These are phyloP conservation scores for Melanaphis sacchari DNA, from an alignment of 1,140 invertebrate genomes.

Conservation along the genomic window DNA sequence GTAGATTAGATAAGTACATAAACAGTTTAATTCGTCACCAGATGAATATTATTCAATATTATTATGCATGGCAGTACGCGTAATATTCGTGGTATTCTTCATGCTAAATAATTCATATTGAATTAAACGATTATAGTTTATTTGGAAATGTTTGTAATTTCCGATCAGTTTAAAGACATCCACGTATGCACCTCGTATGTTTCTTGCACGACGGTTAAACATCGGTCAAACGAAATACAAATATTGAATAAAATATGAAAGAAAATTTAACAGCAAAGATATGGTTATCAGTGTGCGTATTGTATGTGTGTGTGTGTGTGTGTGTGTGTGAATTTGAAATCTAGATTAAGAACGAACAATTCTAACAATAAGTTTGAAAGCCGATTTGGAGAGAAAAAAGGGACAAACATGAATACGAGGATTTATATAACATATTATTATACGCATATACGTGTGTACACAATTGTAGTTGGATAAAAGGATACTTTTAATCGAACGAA, in stretches of 20 bases:
- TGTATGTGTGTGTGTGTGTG: background rate
- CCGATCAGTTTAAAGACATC: background rate
- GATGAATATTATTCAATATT: background rate
- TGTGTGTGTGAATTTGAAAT: background rate
- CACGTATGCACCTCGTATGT: background rate
- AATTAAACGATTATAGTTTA: background rate
- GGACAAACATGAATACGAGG: background rate
- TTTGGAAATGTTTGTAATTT: background rate
- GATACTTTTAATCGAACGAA: slow-evolving; percentile 6
- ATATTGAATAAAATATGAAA: slow-evolving; percentile 9
- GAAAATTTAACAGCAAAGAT: background rate
- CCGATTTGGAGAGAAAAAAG: slow-evolving; percentile 4
- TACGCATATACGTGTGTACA: background rate
- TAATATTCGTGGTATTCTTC: background rate
- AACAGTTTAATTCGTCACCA: background rate
- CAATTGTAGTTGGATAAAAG: slow-evolving; percentile 13
- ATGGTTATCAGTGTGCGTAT: background rate
- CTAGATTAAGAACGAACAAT: background rate
- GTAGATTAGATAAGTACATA: background rate
- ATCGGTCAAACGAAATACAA: background rate
- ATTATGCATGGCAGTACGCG: background rate
- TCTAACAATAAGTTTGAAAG: background rate
- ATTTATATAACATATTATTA: slow-evolving; percentile 30
- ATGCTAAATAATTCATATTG: background rate
- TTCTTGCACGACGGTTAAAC: background rate